phyloP scores from a whole-genome alignment of 2,888 invertebrate genomes.

The Colostygia pectinataria region DNA sequence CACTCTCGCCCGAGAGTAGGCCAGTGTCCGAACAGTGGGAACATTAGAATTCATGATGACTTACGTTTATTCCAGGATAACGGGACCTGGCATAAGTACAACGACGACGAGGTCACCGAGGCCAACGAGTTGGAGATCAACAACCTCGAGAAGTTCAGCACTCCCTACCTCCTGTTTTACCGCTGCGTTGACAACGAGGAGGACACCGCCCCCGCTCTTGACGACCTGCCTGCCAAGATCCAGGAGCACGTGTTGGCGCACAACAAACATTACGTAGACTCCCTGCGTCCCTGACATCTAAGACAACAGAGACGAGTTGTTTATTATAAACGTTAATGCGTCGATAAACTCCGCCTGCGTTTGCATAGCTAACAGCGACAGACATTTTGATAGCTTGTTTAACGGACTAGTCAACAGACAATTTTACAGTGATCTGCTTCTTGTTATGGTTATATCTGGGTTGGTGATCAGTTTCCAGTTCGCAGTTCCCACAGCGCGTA shows the following conservation, averaged over 20 bases:
- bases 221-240: constrained; percentile 58
- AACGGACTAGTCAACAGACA: constrained; percentile 17
- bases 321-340: background rate
- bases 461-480: no score
- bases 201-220: constrained; percentile 50
- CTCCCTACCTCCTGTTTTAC: constrained; percentile 93
- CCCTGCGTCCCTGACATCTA: constrained; percentile 55
- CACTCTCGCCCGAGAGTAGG: no score
- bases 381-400: constrained; percentile 6
- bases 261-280: constrained; percentile 64
- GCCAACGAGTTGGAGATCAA: constrained; percentile 85
- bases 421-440: constrained; percentile 10
- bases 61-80: constrained; percentile 62
- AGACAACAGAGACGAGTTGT: constrained; percentile 9
- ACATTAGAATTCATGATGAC: no score
- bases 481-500: background rate
- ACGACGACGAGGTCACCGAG: constrained; percentile 88
- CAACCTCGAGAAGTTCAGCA: constrained; percentile 86
- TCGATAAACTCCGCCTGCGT: constrained; percentile 7
- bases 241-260: constrained; percentile 59
- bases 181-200: constrained; percentile 71
- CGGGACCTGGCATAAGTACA: constrained; percentile 90
- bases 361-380: background rate
- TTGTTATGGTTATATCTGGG: background rate
- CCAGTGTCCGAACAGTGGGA: no score